phyloP scores from a whole-genome alignment of 2,113 vertebrate species.

The Rhinolophus ferrumequinum region DNA sequence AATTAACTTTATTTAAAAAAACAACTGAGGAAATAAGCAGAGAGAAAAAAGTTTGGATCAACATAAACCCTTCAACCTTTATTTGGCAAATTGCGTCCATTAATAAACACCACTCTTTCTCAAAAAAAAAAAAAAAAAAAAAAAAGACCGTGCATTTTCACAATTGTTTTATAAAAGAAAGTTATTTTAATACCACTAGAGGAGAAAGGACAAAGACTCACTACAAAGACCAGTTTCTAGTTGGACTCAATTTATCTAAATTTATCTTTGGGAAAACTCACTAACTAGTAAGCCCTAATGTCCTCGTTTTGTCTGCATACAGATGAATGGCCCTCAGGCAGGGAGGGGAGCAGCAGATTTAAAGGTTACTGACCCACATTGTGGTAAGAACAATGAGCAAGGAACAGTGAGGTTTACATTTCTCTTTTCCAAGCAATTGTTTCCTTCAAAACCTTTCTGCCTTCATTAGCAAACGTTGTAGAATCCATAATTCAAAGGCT shows the following conservation, averaged over 20 bases:
- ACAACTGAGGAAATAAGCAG: not conserved
- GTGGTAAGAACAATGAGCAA: not conserved
- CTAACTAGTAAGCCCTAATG: not conserved
- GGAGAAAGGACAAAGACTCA: not conserved
- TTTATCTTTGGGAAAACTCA: not conserved
- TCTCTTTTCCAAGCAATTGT: not conserved
- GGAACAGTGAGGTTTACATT: not conserved
- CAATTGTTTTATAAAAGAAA: not conserved
- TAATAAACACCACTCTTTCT: not conserved
- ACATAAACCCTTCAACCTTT: not conserved
- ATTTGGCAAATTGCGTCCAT: not conserved
- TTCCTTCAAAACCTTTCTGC: not conserved
- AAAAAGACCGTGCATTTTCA: not conserved
- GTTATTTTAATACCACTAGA: not conserved
- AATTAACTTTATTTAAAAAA: not conserved
- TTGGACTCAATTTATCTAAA: not conserved
- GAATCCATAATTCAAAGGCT: conserved; percentile 2
- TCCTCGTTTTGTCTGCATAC: not conserved
- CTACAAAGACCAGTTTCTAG: not conserved
- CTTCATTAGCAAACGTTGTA: conserved; percentile 9
- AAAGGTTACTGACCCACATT: not conserved
- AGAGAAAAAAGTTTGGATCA: not conserved
- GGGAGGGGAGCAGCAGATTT: not conserved
- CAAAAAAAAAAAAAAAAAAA: no score
- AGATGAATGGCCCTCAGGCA: not conserved